phyloP scores from a whole-genome alignment of 2,797 vertebrate species.

The Artibeus jamaicensis region DNA sequence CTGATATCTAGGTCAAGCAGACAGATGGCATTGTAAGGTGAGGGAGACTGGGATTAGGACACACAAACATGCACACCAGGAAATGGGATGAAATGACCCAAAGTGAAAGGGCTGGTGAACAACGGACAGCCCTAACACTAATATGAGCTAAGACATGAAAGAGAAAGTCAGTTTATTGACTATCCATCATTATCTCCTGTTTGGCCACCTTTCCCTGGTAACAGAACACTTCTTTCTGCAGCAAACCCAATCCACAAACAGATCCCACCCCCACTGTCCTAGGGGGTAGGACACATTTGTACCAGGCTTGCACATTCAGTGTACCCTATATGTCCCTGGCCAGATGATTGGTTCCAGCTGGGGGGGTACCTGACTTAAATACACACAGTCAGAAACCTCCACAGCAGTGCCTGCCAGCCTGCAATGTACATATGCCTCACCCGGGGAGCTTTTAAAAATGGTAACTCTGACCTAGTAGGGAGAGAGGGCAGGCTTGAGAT shows the following conservation, averaged over 20 bases:
- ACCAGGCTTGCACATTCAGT: background rate
- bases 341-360: background rate
- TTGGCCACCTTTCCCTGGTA: background rate
- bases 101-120: background rate
- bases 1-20: constrained; percentile 57
- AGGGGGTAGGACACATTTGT: background rate
- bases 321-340: background rate
- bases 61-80: background rate
- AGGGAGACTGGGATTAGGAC: background rate
- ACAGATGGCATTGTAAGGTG: constrained; percentile 44
- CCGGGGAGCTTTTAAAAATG: background rate
- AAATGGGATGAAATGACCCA: background rate
- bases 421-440: background rate
- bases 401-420: background rate
- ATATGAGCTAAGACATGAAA: background rate
- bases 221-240: background rate
- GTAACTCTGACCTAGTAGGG: background rate
- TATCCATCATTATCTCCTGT: background rate
- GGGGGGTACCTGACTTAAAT: background rate
- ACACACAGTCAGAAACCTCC: background rate
- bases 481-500: background rate
- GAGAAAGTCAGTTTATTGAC: background rate
- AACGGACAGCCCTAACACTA: background rate
- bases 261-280: background rate
- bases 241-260: background rate